Evolutionary conservation across 2,888 invertebrate genomes (phyloP).

Genomic region (Heliconius erato): DNA sequence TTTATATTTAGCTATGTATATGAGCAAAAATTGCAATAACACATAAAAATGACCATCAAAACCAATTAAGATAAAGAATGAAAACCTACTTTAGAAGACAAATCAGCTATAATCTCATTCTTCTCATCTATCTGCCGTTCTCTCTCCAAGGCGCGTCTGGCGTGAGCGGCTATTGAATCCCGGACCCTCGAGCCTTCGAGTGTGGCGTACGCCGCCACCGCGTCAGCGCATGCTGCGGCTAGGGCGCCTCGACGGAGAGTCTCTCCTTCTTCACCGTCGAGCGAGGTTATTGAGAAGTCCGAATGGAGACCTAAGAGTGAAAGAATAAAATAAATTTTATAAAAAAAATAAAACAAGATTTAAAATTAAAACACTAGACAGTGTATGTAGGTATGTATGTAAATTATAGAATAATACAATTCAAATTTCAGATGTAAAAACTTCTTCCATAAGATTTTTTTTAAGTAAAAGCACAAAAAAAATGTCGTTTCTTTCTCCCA

Average conservation of each 20-base stretch:
- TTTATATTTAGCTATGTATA: too few relatives aligned
- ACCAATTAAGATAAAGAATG: background rate
- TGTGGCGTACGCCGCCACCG: slow-evolving; percentile 90
- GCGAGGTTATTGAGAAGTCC: slow-evolving; percentile 88
- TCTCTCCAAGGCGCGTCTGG: slow-evolving; percentile 90
- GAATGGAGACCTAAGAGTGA: slow-evolving; percentile 87
- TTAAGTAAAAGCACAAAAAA: background rate
- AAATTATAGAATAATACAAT: too few relatives aligned
- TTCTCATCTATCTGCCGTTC: slow-evolving; percentile 93
- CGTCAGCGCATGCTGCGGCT: slow-evolving; percentile 90
- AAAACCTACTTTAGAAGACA: slow-evolving; percentile 90
- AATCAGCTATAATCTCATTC: slow-evolving; percentile 91
- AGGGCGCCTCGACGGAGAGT: slow-evolving; percentile 87
- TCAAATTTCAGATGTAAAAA: background rate
- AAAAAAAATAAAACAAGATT: background rate
- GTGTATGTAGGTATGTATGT: too few relatives aligned
- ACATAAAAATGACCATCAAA: too few relatives aligned
- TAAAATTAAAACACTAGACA: too few relatives aligned
- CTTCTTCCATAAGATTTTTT: background rate
- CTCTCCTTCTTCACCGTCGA: slow-evolving; percentile 85
- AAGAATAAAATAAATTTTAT: background rate
- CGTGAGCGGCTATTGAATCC: slow-evolving; percentile 91
- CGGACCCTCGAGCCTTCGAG: slow-evolving; percentile 91
- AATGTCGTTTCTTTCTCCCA: too few relatives aligned
- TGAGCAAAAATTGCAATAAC: too few relatives aligned